phyloP scores from a whole-genome alignment of 2,113 vertebrate species.

The Centropristis striata region DNA sequence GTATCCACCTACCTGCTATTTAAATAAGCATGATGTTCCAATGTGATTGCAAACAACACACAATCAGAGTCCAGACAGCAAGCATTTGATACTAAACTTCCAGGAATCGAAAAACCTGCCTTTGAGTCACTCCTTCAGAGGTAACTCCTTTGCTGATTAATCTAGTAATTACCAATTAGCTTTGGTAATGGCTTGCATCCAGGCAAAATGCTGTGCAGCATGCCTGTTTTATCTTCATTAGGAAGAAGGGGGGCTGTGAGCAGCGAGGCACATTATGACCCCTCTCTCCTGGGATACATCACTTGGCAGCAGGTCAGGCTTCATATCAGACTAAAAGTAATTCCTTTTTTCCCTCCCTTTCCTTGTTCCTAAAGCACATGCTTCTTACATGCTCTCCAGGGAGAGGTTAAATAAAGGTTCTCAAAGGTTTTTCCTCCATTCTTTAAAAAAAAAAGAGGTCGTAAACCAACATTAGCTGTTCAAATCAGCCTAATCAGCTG shows the following conservation, averaged over 20 bases:
- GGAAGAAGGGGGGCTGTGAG: conserved; percentile 44
- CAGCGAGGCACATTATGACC: conserved; percentile 56
- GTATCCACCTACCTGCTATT: too few species aligned
- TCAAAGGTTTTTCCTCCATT: conserved; percentile 18
- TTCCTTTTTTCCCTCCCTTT: background rate
- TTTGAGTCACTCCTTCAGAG: conserved; percentile 39
- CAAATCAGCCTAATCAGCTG: conserved; percentile 43
- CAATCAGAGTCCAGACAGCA: background rate
- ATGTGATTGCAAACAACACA: background rate
- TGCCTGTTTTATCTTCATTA: conserved; percentile 78
- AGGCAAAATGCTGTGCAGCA: conserved; percentile 50
- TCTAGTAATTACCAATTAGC: conserved; percentile 77
- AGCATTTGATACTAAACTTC: conserved; percentile 18
- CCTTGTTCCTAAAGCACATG: conserved; percentile 25
- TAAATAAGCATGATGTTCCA: too few species aligned
- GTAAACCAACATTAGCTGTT: conserved; percentile 33
- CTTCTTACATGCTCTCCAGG: conserved; percentile 26
- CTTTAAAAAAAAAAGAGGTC: conserved; percentile 5
- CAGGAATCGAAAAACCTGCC: conserved; percentile 20
- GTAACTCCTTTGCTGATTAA: conserved; percentile 61
- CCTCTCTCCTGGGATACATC: conserved; percentile 63
- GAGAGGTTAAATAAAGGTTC: conserved; percentile 45
- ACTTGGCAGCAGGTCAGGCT: conserved; percentile 67
- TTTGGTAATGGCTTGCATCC: conserved; percentile 69
- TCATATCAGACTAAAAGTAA: conserved; percentile 54